phyloP scores from a whole-genome alignment of 2,797 vertebrate genomes.

The Eulemur mongoz region DNA sequence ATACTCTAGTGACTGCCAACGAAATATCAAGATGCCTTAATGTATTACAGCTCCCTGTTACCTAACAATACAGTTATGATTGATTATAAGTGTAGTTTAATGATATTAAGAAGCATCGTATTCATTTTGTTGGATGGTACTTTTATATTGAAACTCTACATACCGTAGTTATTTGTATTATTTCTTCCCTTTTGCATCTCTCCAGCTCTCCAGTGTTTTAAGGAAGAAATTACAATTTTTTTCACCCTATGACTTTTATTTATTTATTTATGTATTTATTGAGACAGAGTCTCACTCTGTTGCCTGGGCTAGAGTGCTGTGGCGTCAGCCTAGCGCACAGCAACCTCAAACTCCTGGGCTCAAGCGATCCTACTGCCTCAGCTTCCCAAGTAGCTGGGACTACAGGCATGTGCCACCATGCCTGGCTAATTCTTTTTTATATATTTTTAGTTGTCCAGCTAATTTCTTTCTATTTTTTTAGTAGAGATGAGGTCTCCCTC shows the following conservation, averaged over 20 bases:
- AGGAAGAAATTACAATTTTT: not conserved
- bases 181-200: slow-evolving; percentile 1
- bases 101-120: not conserved
- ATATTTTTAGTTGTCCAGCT: too few relatives aligned
- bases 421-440: too few relatives aligned
- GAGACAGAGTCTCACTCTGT: too few relatives aligned
- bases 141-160: slow-evolving; percentile 7
- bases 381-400: too few relatives aligned
- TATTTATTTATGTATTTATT: too few relatives aligned
- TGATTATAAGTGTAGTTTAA: not conserved
- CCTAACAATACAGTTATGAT: not conserved
- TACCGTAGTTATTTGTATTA: not conserved
- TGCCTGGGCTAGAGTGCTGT: too few relatives aligned
- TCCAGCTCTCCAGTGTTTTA: not conserved
- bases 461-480: too few relatives aligned
- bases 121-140: not conserved
- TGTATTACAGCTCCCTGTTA: not conserved
- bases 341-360: too few relatives aligned
- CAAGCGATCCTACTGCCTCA: too few relatives aligned
- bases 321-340: too few relatives aligned
- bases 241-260: not conserved
- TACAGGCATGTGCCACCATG: too few relatives aligned
- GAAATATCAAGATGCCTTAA: not conserved
- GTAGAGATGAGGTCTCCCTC: too few relatives aligned
- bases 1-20: not conserved